A percentile compares a stretch with the other conserved stretches of the same genome.
These are phyloP conservation scores for Drosophila busckii DNA, from an alignment of 1,140 invertebrate genomes.

Conservation along the genomic window DNA sequence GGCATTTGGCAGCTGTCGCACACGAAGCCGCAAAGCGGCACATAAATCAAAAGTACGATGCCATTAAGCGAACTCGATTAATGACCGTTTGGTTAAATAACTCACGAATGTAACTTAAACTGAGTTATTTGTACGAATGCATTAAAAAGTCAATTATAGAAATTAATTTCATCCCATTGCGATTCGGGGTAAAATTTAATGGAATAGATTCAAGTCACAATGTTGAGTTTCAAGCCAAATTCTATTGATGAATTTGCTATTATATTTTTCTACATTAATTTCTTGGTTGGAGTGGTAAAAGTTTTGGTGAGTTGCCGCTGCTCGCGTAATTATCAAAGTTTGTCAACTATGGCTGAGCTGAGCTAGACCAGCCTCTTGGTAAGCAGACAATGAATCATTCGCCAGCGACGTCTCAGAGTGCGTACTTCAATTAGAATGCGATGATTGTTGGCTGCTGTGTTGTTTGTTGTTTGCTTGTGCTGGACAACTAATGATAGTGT, in stretches of 20 bases:
- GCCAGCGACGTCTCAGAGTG: slow-evolving; percentile 23
- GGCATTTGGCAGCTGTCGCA: slow-evolving; percentile 62
- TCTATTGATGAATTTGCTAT: too few relatives aligned
- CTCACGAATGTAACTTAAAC: too few relatives aligned
- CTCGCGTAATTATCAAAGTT: slow-evolving; percentile 71
- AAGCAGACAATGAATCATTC: slow-evolving; percentile 42
- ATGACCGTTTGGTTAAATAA: too few relatives aligned
- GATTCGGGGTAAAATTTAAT: too few relatives aligned
- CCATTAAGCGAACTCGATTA: slow-evolving; percentile 30
- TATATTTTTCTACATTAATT: slow-evolving; percentile 33
- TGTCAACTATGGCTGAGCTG: slow-evolving; percentile 43
- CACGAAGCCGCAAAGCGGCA: slow-evolving; percentile 33
- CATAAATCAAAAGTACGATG: slow-evolving; percentile 57
- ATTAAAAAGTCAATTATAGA: too few relatives aligned
- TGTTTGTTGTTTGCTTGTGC: slow-evolving; percentile 15
- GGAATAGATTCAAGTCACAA: too few relatives aligned
- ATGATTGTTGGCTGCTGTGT: not conserved
- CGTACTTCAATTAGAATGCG: slow-evolving; percentile 27
- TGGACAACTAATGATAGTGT: slow-evolving; percentile 47
- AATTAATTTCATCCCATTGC: too few relatives aligned
- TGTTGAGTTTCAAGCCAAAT: too few relatives aligned
- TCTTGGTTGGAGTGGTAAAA: slow-evolving; percentile 28
- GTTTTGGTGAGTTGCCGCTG: slow-evolving; percentile 37
- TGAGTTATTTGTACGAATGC: too few relatives aligned
- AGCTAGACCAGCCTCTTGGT: slow-evolving; percentile 30